phyloP scores from a whole-genome alignment of 2,797 vertebrate species.

The Alca torda region DNA sequence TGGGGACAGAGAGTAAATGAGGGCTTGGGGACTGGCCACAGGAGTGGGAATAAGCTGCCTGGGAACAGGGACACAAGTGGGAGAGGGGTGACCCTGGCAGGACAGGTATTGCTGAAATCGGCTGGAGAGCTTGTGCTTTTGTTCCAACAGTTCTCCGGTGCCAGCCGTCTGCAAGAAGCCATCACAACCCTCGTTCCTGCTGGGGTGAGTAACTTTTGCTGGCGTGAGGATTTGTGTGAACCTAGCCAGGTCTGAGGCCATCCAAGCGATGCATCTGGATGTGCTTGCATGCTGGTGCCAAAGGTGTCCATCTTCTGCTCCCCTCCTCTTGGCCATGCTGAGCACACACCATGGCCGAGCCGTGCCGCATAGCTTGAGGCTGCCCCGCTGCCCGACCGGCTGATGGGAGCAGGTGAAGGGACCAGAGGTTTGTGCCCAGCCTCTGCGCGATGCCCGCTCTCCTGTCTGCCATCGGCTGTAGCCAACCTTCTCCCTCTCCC shows the following conservation, averaged over 20 bases:
- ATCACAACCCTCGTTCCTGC: background rate
- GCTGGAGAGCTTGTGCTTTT: background rate
- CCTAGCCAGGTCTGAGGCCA: fast-evolving
- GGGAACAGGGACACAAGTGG: background rate
- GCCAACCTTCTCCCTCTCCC: background rate
- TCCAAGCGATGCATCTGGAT: background rate
- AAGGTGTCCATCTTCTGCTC: background rate
- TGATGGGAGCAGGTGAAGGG: background rate
- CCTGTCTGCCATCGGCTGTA: background rate
- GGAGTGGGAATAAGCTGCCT: background rate
- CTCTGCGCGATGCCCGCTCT: background rate
- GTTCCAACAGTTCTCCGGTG: slow-evolving; percentile 27
- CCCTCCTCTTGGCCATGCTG: background rate
- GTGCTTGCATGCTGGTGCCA: background rate
- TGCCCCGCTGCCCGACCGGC: fast-evolving
- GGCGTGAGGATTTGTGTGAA: fast-evolving
- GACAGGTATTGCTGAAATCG: fast-evolving
- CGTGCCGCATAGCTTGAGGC: fast-evolving
- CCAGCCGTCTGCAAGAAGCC: background rate
- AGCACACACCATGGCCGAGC: fast-evolving
- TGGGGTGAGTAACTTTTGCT: background rate
- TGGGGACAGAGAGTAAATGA: background rate
- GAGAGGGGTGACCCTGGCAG: background rate
- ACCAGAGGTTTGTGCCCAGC: background rate
- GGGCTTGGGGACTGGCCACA: background rate